These are phyloP conservation scores for Pseudorhiza aurosa DNA, from an alignment of 30 jellyfish, hydroid and myxozoan species.

Conservation along the genomic window DNA sequence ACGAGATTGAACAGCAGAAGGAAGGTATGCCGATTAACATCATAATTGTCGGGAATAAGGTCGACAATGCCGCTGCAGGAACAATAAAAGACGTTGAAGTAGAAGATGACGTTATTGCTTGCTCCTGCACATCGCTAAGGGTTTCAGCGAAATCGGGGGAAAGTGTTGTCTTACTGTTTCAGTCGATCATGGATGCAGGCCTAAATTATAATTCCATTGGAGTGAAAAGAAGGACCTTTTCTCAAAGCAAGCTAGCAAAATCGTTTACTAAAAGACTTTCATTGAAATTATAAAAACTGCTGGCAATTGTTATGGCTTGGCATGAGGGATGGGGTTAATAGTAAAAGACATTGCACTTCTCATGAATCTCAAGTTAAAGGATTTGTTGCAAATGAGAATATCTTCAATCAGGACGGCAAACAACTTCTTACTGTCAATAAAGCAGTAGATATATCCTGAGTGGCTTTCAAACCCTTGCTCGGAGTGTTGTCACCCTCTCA, in stretches of 20 bases:
- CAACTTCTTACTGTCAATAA: too few species aligned
- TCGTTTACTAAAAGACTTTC: constrained; percentile 11
- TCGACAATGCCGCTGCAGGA: constrained; percentile 17
- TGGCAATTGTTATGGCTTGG: too few species aligned
- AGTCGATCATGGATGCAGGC: constrained; percentile 29
- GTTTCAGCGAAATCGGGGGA: constrained; percentile 44
- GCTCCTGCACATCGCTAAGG: constrained; percentile 6
- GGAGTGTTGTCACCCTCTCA: too few species aligned
- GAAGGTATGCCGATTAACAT: constrained; percentile 9
- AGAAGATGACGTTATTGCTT: constrained; percentile 38
- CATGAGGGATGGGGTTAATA: too few species aligned
- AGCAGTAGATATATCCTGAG: too few species aligned
- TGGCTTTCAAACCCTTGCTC: too few species aligned
- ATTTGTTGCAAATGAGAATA: too few species aligned
- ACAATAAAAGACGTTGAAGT: constrained; percentile 44
- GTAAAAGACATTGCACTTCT: too few species aligned
- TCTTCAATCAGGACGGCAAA: too few species aligned
- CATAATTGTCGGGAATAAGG: constrained; percentile 57
- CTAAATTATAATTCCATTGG: not conserved
- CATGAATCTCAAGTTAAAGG: too few species aligned
- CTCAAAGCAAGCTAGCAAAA: constrained; percentile 9
- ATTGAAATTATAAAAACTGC: not conserved
- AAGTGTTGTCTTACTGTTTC: not conserved
- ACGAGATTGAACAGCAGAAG: constrained; percentile 52
- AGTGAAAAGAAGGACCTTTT: not conserved